Conservation (phyloP, 2,113 vertebrate species). For the Ibidorhyncha struthersii region DNA sequence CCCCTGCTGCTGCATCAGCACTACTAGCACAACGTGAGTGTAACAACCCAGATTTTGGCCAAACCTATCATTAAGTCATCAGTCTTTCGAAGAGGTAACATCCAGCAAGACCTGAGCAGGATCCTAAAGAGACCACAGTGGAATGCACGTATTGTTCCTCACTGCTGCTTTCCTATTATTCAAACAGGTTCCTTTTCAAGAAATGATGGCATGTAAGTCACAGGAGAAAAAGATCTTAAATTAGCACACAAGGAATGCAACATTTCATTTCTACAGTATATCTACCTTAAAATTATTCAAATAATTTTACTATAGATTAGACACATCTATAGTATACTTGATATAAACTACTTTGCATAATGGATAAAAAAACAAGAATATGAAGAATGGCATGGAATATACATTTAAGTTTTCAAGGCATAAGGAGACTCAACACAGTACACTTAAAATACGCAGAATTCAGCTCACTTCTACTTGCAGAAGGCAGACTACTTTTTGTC, state of each 20-base stretch:
- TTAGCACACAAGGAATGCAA: not conserved
- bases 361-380: not conserved
- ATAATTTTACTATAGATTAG: not conserved
- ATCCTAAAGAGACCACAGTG: fast-evolving
- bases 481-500: not conserved
- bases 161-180: fast-evolving
- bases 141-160: fast-evolving
- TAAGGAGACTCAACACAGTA: not conserved
- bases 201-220: not conserved
- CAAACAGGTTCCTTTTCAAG: not conserved
- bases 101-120: not conserved
- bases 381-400: not conserved
- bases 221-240: not conserved
- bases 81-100: fast-evolving
- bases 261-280: not conserved
- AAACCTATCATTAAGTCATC: not conserved
- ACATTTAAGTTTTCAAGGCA: not conserved
- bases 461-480: not conserved
- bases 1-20: not conserved
- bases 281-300: not conserved
- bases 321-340: not conserved
- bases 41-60: too few relatives aligned
- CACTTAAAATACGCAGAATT: not conserved
- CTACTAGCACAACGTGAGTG: not conserved
- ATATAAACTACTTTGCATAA: not conserved